Evolutionary conservation across 2,888 invertebrate species (phyloP).

Genomic region (Trichogramma dendrolimi): DNA sequence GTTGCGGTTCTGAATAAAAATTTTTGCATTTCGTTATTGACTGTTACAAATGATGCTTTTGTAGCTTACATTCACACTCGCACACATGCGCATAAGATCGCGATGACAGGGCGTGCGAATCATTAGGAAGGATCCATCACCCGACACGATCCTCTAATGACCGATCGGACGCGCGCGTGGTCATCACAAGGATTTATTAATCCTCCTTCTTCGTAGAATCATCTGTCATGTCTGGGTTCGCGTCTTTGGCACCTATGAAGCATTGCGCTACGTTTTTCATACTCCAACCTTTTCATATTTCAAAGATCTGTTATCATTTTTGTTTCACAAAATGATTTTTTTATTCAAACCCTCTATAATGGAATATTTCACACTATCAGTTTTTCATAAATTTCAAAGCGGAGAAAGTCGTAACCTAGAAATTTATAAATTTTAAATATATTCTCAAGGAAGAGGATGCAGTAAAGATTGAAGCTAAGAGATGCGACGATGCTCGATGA

Average conservation of each 20-base stretch:
- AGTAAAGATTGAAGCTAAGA: slow-evolving; percentile 17
- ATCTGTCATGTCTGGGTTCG: slow-evolving; percentile 19
- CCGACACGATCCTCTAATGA: slow-evolving; percentile 33
- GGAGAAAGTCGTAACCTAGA: not conserved
- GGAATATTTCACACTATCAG: no score
- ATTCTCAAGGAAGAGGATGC: slow-evolving; percentile 18
- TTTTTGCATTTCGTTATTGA: no score
- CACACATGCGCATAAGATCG: not conserved
- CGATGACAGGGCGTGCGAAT: slow-evolving; percentile 29
- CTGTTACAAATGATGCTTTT: no score
- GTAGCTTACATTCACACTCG: not conserved
- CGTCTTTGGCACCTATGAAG: slow-evolving; percentile 14
- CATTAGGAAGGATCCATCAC: slow-evolving; percentile 45
- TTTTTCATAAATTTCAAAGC: no score
- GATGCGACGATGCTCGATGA: slow-evolving; percentile 21
- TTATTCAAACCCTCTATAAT: no score
- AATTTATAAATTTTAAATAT: slow-evolving; percentile 5
- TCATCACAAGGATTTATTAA: slow-evolving; percentile 24
- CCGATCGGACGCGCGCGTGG: slow-evolving; percentile 32
- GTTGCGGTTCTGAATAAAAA: no score
- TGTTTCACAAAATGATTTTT: no score
- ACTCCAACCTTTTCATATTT: no score
- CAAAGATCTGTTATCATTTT: no score
- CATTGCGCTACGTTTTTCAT: no score
- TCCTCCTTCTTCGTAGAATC: slow-evolving; percentile 18